Base-by-base conservation (phyloP, 1,140 invertebrate genomes). In the Zaprionus capensis region DNA sequence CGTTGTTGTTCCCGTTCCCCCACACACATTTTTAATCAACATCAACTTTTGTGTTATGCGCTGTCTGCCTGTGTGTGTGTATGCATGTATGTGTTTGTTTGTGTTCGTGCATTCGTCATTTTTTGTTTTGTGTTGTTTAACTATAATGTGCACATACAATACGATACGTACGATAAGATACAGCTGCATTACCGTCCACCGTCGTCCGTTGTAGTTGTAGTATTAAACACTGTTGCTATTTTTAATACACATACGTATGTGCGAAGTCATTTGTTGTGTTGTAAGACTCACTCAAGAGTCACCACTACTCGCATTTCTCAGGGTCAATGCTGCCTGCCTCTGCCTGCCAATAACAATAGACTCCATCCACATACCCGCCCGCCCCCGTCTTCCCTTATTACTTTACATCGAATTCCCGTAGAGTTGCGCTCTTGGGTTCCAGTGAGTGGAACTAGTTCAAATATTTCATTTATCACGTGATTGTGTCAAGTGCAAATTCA, bases 1-100 rank as follows among this genome's bases (percentile, higher is more conserved):
- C 69, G 63, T 87, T 79, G 70, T 80, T 87, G 78, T 87, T 84
- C 83, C 81, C 81, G 84, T 87, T 88, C 84, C 78, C 84, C 84
- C 84, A 90, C 84, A 88, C 74, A 77, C 63, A 62, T 70, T 74
- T 73, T 61, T 46, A 41, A 62, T 57, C 61, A 59, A 68, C 62
- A 77, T 34, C 62, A 82, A 78, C 71, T 69, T 80, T 53, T 71
- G 34, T 63, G 38, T 51, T 41, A 20, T 26, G 53, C 41, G 41
- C 41, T 46, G 46, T 68, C 5, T 65, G 58, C 31, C 58, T 58
- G 51, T 78, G 61, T 64, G 63, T 3, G 20, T 56, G 7, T 55
- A 20, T 55, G n/a, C 31, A 22, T 59, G 31, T 28, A 6, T 69
- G 20, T 59, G 34, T 49, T 4, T 64, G 58, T 74, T 36, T 57